Conservation (phyloP, 2,113 vertebrate genomes). For the Rhinolophus sinicus region DNA sequence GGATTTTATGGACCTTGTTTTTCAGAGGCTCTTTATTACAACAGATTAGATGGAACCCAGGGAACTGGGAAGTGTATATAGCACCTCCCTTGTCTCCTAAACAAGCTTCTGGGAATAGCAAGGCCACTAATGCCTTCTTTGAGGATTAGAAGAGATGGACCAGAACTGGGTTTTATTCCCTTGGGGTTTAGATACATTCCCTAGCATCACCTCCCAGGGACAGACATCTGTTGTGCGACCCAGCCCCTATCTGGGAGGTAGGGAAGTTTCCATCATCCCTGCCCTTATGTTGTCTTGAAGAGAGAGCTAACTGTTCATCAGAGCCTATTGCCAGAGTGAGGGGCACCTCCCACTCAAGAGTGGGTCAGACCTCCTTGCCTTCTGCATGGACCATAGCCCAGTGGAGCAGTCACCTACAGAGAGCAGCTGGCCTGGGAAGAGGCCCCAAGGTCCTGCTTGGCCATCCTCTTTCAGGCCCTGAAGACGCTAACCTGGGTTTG, state of each 20-base stretch:
- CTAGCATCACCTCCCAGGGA: neutral
- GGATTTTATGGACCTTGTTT: conserved; percentile 31
- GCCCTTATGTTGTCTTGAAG: conserved; percentile 23
- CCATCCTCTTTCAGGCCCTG: neutral
- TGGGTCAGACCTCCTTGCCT: neutral
- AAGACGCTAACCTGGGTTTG: neutral
- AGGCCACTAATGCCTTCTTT: neutral
- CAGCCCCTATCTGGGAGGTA: neutral
- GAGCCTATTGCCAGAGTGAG: neutral
- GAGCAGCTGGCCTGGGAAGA: neutral
- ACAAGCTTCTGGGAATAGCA: conserved; percentile 28
- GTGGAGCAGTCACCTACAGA: neutral
- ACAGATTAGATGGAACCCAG: neutral
- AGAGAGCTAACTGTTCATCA: neutral
- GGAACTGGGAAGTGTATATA: neutral
- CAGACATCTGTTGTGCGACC: neutral
- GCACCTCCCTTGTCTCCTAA: neutral
- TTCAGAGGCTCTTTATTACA: conserved; percentile 8
- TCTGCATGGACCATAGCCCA: neutral
- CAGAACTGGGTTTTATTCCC: conserved; percentile 27
- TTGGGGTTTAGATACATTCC: neutral
- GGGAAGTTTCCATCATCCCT: neutral
- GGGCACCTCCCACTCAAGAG: neutral
- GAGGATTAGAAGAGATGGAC: neutral
- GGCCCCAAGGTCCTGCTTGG: neutral